Percentiles rank a stretch among this genome's conserved stretches.
These are phyloP conservation scores for Peucedramus taeniatus DNA, from an alignment of 2,113 vertebrate species.

Conservation along the genomic window DNA sequence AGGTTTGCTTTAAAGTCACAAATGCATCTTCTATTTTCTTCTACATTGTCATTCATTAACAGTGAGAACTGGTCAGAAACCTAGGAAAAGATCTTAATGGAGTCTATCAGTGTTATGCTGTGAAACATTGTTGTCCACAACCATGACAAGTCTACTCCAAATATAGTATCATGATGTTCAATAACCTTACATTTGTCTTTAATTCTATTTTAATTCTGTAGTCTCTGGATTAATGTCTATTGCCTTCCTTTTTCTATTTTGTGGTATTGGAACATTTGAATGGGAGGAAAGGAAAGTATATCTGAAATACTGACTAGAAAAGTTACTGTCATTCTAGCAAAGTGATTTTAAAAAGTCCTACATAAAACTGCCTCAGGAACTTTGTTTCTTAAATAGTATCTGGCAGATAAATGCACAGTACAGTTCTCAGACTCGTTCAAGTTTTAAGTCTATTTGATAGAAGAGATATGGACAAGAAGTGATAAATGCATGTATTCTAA, in stretches of 20 bases:
- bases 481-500: constrained; percentile 32
- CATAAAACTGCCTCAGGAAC: background rate
- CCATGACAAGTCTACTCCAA: background rate
- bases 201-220: background rate
- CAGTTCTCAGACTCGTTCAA: background rate
- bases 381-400: constrained; percentile 36
- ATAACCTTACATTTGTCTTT: background rate
- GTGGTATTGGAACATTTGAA: constrained; percentile 1
- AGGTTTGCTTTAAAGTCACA: background rate
- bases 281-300: background rate
- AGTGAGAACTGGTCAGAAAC: background rate
- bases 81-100: background rate
- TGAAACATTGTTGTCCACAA: background rate
- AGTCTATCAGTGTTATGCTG: background rate
- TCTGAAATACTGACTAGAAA: constrained; percentile 24
- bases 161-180: background rate
- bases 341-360: background rate
- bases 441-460: constrained; percentile 39
- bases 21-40: background rate
- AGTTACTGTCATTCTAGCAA: background rate
- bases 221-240: background rate
- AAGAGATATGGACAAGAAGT: background rate
- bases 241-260: background rate
- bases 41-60: background rate
- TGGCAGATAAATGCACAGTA: background rate